Base-by-base conservation (phyloP, 2,888 invertebrate genomes). In the Eupithecia dodoneata region DNA sequence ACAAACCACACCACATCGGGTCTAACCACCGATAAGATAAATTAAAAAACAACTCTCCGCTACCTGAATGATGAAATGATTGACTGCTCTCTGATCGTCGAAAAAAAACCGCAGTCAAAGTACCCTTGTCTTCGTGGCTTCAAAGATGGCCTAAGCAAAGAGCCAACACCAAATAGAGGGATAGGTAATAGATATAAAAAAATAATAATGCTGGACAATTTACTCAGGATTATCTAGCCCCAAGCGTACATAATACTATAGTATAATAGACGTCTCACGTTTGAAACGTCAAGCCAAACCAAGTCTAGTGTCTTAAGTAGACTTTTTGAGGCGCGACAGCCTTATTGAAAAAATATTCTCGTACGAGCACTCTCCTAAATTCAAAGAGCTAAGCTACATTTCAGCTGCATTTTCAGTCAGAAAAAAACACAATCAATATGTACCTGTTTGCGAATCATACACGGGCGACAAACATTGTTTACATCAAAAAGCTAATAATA, bases 401-500 rank as follows among this genome's bases (percentile, higher is more conserved):
- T 30, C 30, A 30, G 30, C 30, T 30, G 30, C 30, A 30, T 30
- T 10, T 63, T 12, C 42, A 42, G 15, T 66, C 0, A 70, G 30
- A 18, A 44, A 47, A 70, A 42, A 47, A 9, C n/a, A 66, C n/a
- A 5, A 15, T 10, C 15, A 45, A 18, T 52, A 30, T 30, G 30
- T 30, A 69, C 69, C 70, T 70, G 59, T 9, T 63, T 30, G 59
- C 45, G 45, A 47, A 71, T 42, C 73, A 67, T 47, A 10, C 63
- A 59, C 55, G 4, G 49, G 65, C 70, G 70, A 76, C 63, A 69
- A 59, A 76, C 47, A 77, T 63, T 78, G 74, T 78, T 78, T 76
- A 73, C 73, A 74, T 65, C 73, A 71, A 71, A 72, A 13, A 44
- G 59, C 76, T 80, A 81, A 72, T 77, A 70, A 73, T 81, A 79